Evolutionary conservation across 2,888 invertebrate species (phyloP).

Genomic region (Volucella zonaria): DNA sequence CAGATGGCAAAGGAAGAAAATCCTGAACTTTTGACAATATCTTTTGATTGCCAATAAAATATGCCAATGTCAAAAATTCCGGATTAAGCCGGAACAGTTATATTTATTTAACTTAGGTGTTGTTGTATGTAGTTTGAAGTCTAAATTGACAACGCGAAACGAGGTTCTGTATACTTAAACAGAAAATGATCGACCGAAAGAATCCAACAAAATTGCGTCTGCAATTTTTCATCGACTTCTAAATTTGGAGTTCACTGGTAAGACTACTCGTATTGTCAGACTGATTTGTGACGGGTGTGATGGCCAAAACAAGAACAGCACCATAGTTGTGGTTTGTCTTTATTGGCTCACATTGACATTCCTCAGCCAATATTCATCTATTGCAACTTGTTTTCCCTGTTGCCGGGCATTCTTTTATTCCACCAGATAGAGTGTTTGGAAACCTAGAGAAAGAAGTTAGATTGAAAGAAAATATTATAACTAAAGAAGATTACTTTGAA

Average conservation of each 20-base stretch:
- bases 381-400: slow-evolving; percentile 12
- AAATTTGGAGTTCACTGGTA: no score
- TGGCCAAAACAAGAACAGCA: no score
- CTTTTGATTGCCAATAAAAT: slow-evolving; percentile 34
- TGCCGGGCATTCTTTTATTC: slow-evolving; percentile 26
- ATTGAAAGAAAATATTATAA: slow-evolving; percentile 7
- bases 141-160: not conserved
- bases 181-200: no score
- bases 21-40: slow-evolving; percentile 26
- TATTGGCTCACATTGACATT: no score
- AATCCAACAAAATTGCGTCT: no score
- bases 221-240: no score
- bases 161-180: no score
- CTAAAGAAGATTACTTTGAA: not conserved
- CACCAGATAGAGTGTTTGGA: slow-evolving; percentile 36
- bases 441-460: slow-evolving; percentile 15
- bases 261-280: no score
- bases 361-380: not conserved
- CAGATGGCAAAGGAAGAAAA: slow-evolving; percentile 28
- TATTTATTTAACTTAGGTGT: no score
- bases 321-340: no score
- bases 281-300: no score
- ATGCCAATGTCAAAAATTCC: slow-evolving; percentile 20
- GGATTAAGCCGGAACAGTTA: not conserved
- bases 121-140: slow-evolving; percentile 14